phyloP scores from a whole-genome alignment of 1,140 invertebrate genomes.

The Spodoptera frugiperda region DNA sequence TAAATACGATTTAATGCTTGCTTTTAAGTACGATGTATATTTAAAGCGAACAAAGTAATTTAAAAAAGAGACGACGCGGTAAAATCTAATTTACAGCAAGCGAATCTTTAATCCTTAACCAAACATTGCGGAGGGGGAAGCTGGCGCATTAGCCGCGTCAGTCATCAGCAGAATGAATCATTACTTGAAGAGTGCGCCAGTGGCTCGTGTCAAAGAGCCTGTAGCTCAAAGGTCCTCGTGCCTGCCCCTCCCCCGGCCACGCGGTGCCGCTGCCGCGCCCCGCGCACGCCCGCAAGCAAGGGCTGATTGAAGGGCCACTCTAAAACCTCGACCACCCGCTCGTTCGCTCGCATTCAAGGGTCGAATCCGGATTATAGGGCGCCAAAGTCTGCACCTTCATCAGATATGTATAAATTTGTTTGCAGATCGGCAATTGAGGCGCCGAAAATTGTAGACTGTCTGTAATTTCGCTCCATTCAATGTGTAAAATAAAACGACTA shows the following conservation, averaged over 20 bases:
- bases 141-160: slow-evolving; percentile 82
- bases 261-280: slow-evolving; percentile 57
- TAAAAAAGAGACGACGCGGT: slow-evolving; percentile 52
- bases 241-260: slow-evolving; percentile 52
- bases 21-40: slow-evolving; percentile 21
- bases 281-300: slow-evolving; percentile 77
- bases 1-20: not conserved
- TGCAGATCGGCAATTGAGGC: slow-evolving; percentile 74
- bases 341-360: slow-evolving; percentile 84
- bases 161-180: slow-evolving; percentile 85
- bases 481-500: slow-evolving; percentile 30
- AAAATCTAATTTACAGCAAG: slow-evolving; percentile 60
- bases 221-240: slow-evolving; percentile 82
- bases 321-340: slow-evolving; percentile 83
- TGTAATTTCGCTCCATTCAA: slow-evolving; percentile 76
- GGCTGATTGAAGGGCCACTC: slow-evolving; percentile 85
- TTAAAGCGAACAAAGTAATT: slow-evolving; percentile 47
- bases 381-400: slow-evolving; percentile 83
- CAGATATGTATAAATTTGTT: slow-evolving; percentile 83
- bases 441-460: slow-evolving; percentile 72
- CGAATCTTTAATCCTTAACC: slow-evolving; percentile 73
- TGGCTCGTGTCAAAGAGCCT: slow-evolving; percentile 85
- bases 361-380: slow-evolving; percentile 84
- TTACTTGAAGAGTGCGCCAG: slow-evolving; percentile 85
- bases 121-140: slow-evolving; percentile 73